Evolutionary conservation across 2,888 invertebrate genomes (phyloP).

Genomic region (Caenorhabditis auriculariae): DNA sequence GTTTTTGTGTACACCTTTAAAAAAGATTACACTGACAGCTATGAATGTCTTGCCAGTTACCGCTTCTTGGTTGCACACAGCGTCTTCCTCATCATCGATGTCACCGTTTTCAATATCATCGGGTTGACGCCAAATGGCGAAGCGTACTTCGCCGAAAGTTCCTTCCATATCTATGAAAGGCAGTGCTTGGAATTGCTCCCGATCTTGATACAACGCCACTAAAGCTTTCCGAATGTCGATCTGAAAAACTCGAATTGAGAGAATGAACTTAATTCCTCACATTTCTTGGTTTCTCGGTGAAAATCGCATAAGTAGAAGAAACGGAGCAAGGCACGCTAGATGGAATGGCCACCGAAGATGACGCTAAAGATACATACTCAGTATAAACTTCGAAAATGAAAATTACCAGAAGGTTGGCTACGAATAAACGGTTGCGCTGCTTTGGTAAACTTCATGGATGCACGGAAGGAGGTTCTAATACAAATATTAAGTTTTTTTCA

Average conservation of each 20-base stretch:
- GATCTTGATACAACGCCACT: slow-evolving; percentile 54
- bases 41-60: slow-evolving; percentile 35
- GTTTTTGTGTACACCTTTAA: slow-evolving; percentile 14
- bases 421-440: slow-evolving; percentile 40
- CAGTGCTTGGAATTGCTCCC: slow-evolving; percentile 55
- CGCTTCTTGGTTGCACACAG: slow-evolving; percentile 52
- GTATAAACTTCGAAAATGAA: slow-evolving; percentile 1
- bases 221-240: slow-evolving; percentile 42
- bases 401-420: slow-evolving; percentile 11
- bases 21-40: not conserved
- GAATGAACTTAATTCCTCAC: slow-evolving; percentile 14
- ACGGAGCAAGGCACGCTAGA: slow-evolving; percentile 32
- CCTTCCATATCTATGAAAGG: slow-evolving; percentile 55
- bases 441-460: slow-evolving; percentile 29
- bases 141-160: slow-evolving; percentile 61
- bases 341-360: slow-evolving; percentile 17
- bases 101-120: slow-evolving; percentile 51
- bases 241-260: slow-evolving; percentile 19
- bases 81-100: slow-evolving; percentile 58
- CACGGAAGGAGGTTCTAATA: slow-evolving; percentile 39
- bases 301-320: slow-evolving; percentile 26
- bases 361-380: slow-evolving; percentile 6
- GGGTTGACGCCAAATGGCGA: slow-evolving; percentile 61
- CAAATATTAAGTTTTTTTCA: slow-evolving; percentile 1
- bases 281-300: slow-evolving; percentile 31